These are phyloP conservation scores for Myrmophylax atrothorax DNA, from an alignment of 2,113 vertebrate species.

Conservation along the genomic window DNA sequence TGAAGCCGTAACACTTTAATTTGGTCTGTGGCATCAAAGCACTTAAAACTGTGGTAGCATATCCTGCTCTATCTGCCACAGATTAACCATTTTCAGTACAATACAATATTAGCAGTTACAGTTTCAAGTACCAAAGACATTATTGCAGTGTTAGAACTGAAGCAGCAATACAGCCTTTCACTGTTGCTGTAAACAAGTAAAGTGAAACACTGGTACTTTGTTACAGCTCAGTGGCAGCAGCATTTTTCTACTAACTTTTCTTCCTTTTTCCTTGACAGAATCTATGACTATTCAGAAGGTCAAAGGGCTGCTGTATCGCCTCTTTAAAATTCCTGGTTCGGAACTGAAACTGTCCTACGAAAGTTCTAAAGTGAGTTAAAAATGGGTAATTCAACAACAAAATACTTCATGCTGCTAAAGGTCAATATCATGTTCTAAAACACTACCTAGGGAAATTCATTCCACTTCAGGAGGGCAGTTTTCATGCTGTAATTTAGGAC, in stretches of 20 bases:
- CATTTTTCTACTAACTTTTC: background rate
- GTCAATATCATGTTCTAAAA: background rate
- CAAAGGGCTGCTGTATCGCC: constrained; percentile 86
- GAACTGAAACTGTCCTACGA: constrained; percentile 85
- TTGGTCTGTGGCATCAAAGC: background rate
- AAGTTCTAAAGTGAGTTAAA: constrained; percentile 84
- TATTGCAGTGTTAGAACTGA: constrained; percentile 46
- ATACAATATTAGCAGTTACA: background rate
- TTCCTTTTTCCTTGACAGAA: constrained; percentile 67
- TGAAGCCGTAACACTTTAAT: background rate
- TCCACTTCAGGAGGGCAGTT: background rate
- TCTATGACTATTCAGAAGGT: constrained; percentile 93
- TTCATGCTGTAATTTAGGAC: background rate
- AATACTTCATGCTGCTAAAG: background rate
- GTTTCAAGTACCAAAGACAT: background rate
- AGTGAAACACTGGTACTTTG: background rate
- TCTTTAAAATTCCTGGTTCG: constrained; percentile 85
- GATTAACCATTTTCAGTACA: background rate
- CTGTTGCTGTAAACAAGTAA: background rate
- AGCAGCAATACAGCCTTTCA: constrained; percentile 33
- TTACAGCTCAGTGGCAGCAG: constrained; percentile 24
- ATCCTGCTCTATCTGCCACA: background rate
- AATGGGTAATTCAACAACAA: background rate
- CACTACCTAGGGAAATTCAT: background rate
- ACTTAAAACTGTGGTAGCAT: background rate